Conservation (phyloP, 2,113 vertebrate species). For the Plecotus auritus region DNA sequence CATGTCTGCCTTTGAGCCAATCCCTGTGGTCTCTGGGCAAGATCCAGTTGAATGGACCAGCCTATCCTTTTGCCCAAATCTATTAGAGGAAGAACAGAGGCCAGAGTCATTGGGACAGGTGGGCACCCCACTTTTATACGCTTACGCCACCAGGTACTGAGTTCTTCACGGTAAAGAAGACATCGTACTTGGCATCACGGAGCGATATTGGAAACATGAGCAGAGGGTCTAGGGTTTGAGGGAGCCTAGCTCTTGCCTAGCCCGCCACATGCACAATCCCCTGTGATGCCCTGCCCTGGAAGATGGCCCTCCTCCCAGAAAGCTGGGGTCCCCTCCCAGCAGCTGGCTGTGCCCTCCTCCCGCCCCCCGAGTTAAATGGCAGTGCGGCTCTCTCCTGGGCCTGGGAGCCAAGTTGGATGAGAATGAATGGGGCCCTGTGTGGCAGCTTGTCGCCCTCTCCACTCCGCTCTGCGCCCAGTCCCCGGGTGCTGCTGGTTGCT, state of each 20-base stretch:
- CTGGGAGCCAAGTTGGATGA: not conserved
- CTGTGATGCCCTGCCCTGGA: not conserved
- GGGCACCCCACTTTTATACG: not conserved
- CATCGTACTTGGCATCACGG: not conserved
- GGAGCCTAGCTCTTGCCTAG: not conserved
- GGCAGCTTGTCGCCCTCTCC: not conserved
- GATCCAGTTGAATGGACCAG: not conserved
- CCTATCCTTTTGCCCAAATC: not conserved
- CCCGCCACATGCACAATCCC: rapidly evolving
- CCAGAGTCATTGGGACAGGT: not conserved
- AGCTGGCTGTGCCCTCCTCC: not conserved
- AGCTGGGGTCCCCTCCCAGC: not conserved
- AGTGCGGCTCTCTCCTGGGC: not conserved
- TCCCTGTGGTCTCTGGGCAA: not conserved
- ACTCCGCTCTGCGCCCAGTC: not conserved
- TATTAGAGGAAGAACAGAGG: not conserved
- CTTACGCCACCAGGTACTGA: not conserved
- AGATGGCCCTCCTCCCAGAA: not conserved
- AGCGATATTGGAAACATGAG: not conserved
- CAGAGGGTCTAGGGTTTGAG: not conserved
- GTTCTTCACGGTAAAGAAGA: not conserved
- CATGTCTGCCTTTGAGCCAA: not conserved
- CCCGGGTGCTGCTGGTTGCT: not conserved
- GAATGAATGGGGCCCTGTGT: not conserved
- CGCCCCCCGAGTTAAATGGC: not conserved